These are phyloP conservation scores for Brachionus plicatilis DNA, from an alignment of 1,140 invertebrate species.

Conservation along the genomic window DNA sequence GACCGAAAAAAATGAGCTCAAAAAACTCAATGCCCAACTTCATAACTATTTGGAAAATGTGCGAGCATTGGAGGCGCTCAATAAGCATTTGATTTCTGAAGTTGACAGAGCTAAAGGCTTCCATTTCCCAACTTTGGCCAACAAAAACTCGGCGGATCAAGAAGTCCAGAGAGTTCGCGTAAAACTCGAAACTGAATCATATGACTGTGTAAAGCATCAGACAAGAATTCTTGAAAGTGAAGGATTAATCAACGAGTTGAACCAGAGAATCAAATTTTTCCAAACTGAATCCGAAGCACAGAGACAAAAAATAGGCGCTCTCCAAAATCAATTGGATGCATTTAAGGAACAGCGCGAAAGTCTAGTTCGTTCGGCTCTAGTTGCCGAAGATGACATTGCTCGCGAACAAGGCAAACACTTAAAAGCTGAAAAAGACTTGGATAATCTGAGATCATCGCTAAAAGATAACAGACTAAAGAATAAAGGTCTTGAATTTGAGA, in stretches of 20 bases:
- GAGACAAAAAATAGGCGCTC: neutral
- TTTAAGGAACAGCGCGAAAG: constrained; percentile 9
- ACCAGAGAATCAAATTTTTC: constrained; percentile 4
- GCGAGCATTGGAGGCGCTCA: neutral
- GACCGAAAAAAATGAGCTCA: constrained; percentile 9
- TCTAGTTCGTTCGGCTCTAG: neutral
- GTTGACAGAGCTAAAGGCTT: constrained; percentile 6
- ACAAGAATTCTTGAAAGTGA: constrained; percentile 16
- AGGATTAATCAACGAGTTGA: neutral
- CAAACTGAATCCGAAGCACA: neutral
- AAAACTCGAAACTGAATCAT: neutral
- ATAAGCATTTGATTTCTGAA: constrained; percentile 30
- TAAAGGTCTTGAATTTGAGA: constrained; percentile 29
- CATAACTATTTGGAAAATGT: constrained; percentile 26
- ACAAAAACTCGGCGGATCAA: neutral
- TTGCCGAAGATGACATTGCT: constrained; percentile 10
- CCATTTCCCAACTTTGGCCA: neutral
- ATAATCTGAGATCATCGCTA: neutral
- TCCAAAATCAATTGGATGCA: neutral
- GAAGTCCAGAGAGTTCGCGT: neutral
- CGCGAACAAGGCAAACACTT: neutral
- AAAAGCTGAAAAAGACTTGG: constrained; percentile 29
- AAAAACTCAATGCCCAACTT: constrained; percentile 25
- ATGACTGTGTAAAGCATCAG: neutral
- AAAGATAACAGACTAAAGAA: constrained; percentile 4